A percentile compares a stretch with the other conserved stretches of the same genome.
These are phyloP conservation scores for Aethes cnicana DNA, from an alignment of 2,888 invertebrate genomes.

Conservation along the genomic window DNA sequence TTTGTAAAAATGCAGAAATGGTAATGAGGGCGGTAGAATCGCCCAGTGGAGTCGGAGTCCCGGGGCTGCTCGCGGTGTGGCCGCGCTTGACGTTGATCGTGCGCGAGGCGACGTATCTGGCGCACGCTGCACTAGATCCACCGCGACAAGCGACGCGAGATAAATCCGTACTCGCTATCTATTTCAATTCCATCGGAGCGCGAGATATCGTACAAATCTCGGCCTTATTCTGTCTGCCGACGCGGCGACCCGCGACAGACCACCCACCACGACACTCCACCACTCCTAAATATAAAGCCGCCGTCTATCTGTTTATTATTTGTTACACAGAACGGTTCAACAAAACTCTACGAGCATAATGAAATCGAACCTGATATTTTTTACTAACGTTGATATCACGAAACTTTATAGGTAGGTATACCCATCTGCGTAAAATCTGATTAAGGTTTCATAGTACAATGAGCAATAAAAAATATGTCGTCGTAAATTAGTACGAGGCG, in stretches of 20 bases:
- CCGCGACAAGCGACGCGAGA: slow-evolving; percentile 73
- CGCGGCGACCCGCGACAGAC: slow-evolving; percentile 58
- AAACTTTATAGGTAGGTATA: slow-evolving; percentile 32
- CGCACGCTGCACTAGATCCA: slow-evolving; percentile 70
- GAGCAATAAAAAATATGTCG: slow-evolving; percentile 58
- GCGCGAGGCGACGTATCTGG: slow-evolving; percentile 63
- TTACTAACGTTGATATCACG: slow-evolving; percentile 45
- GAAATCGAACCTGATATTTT: slow-evolving; percentile 57
- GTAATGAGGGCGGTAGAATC: too few relatives aligned
- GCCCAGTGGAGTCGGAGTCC: too few relatives aligned
- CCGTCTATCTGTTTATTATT: slow-evolving; percentile 67
- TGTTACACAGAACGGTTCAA: slow-evolving; percentile 51
- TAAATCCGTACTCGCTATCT: slow-evolving; percentile 67
- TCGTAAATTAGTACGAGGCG: slow-evolving; percentile 54
- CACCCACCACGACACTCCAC: slow-evolving; percentile 69
- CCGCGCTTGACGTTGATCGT: slow-evolving; percentile 47
- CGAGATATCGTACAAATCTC: slow-evolving; percentile 74
- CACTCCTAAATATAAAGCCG: slow-evolving; percentile 70
- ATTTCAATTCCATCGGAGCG: slow-evolving; percentile 75
- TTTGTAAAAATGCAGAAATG: too few relatives aligned
- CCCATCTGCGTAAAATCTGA: slow-evolving; percentile 48
- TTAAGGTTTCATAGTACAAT: slow-evolving; percentile 54
- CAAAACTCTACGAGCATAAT: slow-evolving; percentile 53
- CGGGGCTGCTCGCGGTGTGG: background rate
- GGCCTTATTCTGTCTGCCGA: slow-evolving; percentile 66